phyloP scores from a whole-genome alignment of 2,888 invertebrate genomes.

The Heliconius charithonia region DNA sequence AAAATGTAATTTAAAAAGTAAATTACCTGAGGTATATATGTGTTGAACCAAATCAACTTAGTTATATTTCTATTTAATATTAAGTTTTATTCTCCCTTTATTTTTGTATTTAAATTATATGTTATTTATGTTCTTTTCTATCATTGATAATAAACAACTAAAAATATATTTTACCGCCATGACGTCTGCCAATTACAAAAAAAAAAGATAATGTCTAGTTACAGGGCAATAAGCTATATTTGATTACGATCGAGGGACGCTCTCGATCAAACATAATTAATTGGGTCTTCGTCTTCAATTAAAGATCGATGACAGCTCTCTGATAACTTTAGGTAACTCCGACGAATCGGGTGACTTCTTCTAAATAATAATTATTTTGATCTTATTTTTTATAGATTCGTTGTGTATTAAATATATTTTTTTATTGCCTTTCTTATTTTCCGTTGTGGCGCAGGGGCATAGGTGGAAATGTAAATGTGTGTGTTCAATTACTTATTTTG shows the following conservation, averaged over 20 bases:
- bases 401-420: not conserved
- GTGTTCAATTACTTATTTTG: no score
- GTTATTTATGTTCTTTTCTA: no score
- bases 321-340: constrained; percentile 1
- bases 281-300: constrained; percentile 12
- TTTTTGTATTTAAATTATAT: no score
- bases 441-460: no score
- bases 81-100: no score
- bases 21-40: no score
- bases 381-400: not conserved
- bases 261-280: constrained; percentile 22
- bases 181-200: not conserved
- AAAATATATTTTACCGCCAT: not conserved
- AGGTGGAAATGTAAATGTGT: no score
- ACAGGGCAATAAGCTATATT: constrained; percentile 12
- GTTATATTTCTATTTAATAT: no score
- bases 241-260: constrained; percentile 12
- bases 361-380: not conserved
- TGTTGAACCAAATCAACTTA: no score
- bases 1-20: no score
- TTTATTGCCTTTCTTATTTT: no score
- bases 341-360: not conserved
- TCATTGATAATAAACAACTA: not conserved
- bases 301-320: constrained; percentile 16
- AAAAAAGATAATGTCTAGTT: not conserved